phyloP scores from a whole-genome alignment of 2,113 vertebrate species.

The Myotis brandtii region DNA sequence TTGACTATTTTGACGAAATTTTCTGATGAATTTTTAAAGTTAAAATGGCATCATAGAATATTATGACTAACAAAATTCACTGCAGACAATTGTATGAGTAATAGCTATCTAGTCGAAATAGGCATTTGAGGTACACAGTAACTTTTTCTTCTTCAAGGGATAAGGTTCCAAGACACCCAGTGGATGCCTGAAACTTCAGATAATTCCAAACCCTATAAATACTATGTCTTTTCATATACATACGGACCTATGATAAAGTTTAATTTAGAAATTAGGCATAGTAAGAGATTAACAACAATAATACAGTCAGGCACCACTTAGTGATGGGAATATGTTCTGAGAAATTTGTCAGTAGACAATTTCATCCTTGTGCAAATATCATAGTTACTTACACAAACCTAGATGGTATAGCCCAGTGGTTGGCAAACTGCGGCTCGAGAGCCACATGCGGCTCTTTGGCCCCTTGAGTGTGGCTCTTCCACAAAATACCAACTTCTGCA shows the following conservation, averaged over 20 bases:
- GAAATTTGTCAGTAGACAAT: background rate
- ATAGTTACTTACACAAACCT: background rate
- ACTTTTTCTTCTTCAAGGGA: background rate
- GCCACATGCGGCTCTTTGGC: too few species aligned
- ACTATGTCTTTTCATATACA: background rate
- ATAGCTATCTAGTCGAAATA: background rate
- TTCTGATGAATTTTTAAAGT: constrained; percentile 21
- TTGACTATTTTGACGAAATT: constrained; percentile 46
- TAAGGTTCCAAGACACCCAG: background rate
- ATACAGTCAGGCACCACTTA: background rate
- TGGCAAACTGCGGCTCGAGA: too few species aligned
- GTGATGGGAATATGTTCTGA: background rate
- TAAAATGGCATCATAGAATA: constrained; percentile 33
- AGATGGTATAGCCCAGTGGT: background rate
- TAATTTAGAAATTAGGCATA: background rate
- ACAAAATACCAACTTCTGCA: too few species aligned
- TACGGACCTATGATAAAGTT: background rate
- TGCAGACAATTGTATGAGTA: background rate
- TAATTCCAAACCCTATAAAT: background rate
- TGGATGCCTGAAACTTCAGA: background rate
- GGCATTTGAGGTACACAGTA: background rate
- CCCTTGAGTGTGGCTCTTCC: too few species aligned
- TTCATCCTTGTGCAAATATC: background rate
- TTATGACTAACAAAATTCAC: constrained; percentile 26
- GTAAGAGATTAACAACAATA: background rate